Percentiles rank a stretch among this genome's conserved stretches.
Conservation (phyloP, 2,113 vertebrate genomes). For the Podarcis muralis region DNA sequence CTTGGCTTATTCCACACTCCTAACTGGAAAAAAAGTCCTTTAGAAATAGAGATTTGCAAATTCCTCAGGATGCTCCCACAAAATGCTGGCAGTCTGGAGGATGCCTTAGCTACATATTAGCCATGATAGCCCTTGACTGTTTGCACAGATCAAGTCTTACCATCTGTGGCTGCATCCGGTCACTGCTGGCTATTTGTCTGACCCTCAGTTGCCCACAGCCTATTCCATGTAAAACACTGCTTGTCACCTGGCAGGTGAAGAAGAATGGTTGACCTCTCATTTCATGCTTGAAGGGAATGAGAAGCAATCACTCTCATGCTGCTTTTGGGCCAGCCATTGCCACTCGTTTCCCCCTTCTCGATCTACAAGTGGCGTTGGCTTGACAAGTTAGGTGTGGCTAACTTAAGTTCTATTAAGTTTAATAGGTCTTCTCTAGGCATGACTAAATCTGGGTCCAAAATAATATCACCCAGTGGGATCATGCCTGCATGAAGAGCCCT, state of each 20-base stretch:
- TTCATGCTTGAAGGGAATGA: neutral
- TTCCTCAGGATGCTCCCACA: too few species aligned
- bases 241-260: neutral
- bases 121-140: neutral
- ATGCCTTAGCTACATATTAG: neutral
- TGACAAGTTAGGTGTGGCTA: neutral
- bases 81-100: too few species aligned
- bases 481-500: too few species aligned
- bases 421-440: neutral
- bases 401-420: too few species aligned
- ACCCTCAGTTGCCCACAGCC: neutral
- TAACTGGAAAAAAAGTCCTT: too few species aligned
- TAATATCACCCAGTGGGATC: too few species aligned
- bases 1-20: too few species aligned
- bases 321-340: neutral
- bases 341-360: neutral
- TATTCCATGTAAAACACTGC: neutral
- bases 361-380: neutral
- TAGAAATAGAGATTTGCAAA: too few species aligned
- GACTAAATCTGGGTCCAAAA: neutral
- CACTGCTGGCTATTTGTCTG: neutral
- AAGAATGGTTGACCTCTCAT: neutral
- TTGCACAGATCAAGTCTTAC: neutral
- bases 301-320: neutral
- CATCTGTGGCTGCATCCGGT: neutral